A percentile compares a stretch with the other conserved stretches of the same genome.
Evolutionary conservation across 2,113 vertebrate species (phyloP).

Genomic region (Entelurus aequoreus): DNA sequence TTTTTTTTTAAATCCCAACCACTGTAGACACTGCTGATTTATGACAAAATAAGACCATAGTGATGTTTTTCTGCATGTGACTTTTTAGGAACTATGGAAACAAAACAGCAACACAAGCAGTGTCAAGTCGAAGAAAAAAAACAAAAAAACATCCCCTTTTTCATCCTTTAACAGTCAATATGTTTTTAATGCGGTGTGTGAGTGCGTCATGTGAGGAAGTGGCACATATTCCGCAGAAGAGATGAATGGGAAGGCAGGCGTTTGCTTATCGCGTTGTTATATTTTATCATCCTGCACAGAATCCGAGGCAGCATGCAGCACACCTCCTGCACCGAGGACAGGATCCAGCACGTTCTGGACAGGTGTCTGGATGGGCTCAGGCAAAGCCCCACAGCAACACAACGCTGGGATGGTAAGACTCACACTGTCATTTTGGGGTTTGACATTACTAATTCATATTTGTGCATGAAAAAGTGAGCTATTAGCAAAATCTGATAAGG

Average conservation of each 20-base stretch:
- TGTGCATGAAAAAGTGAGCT: neutral
- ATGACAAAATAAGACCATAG: neutral
- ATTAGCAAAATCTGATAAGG: too few species aligned
- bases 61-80: neutral
- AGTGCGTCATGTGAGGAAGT: neutral
- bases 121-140: neutral
- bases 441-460: neutral
- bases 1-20: too few species aligned
- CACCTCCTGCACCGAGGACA: slow-evolving; percentile 96
- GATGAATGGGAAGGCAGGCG: neutral
- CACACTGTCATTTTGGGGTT: neutral
- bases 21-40: neutral
- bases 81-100: slow-evolving; percentile 18
- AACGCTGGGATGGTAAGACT: slow-evolving; percentile 86
- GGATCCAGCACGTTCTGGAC: slow-evolving; percentile 93
- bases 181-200: slow-evolving; percentile 37
- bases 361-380: slow-evolving; percentile 87
- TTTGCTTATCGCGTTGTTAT: neutral
- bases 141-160: slow-evolving; percentile 14
- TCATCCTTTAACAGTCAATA: slow-evolving; percentile 6
- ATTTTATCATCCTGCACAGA: slow-evolving; percentile 55
- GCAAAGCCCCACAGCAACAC: slow-evolving; percentile 63
- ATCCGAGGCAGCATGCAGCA: slow-evolving; percentile 90
- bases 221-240: slow-evolving; percentile 25
- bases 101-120: slow-evolving; percentile 19